Base-by-base conservation (phyloP, 2,797 vertebrate genomes). In the Argyrosomus regius region DNA sequence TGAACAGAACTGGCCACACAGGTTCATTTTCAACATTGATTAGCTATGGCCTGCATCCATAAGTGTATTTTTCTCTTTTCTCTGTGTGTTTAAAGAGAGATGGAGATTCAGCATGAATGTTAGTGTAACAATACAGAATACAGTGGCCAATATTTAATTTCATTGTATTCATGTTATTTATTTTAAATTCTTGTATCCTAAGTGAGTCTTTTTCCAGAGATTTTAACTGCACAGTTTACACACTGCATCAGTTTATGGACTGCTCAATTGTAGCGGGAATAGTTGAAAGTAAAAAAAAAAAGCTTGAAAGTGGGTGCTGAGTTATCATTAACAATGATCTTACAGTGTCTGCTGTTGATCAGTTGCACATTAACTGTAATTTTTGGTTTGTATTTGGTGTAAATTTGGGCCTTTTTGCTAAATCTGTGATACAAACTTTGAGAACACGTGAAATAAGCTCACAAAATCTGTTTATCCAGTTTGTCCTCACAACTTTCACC, bases 11-110 rank as follows among this genome's bases (percentile, higher is more conserved):
- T 61, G 68, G 69, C 56, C 68, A 65, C 64, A 62, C 62, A 64
- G 82, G 80, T 86, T 88, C 70, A 79, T 90, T 91, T 89, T 82
- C 80, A 45, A 3, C 65, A 92, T 89, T 84, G 88, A 93, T 92
- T 89, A 83, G 82, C 84, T 49, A 59, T 76, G 77, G 53, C 20
- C 57, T 83, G 70, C 54, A 65, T 78, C 48, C 60, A 59, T 46
- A 41, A 28, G 20, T 82, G 79, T 77, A 71, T 73, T 80, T 70
- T 26, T 12, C 26, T 7, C 1, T 65, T 2, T 22, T n/a, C 26
- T 28, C 13, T 72, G 48, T 31, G 45, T 48, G 7, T 46, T 0
- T 26, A 14, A 13, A 6, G 10, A 43, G 48, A 20, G n/a, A 26
- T 52, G 3, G 18, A 16, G 52, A 22, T 56, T 57, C 28, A 59